phyloP scores from a whole-genome alignment of 2,113 vertebrate species.

The Boleophthalmus pectinirostris region DNA sequence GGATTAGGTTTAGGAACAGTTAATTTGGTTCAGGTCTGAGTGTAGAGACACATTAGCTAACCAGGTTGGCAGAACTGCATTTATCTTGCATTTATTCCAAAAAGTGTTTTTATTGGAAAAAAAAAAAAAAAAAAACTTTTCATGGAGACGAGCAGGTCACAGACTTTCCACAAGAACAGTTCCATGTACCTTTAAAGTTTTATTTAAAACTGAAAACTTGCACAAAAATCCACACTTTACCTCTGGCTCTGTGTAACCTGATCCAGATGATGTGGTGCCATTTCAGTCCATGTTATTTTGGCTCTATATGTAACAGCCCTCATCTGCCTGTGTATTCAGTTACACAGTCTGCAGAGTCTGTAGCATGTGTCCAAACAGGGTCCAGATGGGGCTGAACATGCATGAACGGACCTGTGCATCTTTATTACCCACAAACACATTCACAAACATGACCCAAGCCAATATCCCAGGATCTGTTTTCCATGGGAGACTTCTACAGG shows the following conservation, averaged over 20 bases:
- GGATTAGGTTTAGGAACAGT: too few relatives aligned
- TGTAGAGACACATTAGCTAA: too few relatives aligned
- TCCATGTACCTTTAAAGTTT: too few relatives aligned
- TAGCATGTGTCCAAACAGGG: constrained; percentile 58
- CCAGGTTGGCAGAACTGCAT: too few relatives aligned
- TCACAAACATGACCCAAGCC: constrained; percentile 26
- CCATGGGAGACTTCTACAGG: constrained; percentile 27
- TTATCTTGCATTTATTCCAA: too few relatives aligned
- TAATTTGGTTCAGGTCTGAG: too few relatives aligned
- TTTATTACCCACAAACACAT: constrained; percentile 18
- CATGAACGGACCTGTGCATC: constrained; percentile 46
- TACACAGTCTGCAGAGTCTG: constrained; percentile 56
- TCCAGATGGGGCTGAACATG: constrained; percentile 61
- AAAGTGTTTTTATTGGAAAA: too few relatives aligned
- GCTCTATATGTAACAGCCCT: constrained; percentile 39
- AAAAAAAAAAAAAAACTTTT: too few relatives aligned
- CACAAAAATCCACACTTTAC: background rate
- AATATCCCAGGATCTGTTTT: constrained; percentile 38
- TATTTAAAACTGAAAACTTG: background rate
- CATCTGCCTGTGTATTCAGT: constrained; percentile 73
- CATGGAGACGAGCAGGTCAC: too few relatives aligned
- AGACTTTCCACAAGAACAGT: too few relatives aligned
- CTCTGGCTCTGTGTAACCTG: constrained; percentile 20
- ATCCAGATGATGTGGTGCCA: constrained; percentile 21
- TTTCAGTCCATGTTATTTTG: constrained; percentile 50